These are phyloP conservation scores for Oxyruncus cristatus DNA, from an alignment of 2,113 vertebrate species.

Conservation along the genomic window DNA sequence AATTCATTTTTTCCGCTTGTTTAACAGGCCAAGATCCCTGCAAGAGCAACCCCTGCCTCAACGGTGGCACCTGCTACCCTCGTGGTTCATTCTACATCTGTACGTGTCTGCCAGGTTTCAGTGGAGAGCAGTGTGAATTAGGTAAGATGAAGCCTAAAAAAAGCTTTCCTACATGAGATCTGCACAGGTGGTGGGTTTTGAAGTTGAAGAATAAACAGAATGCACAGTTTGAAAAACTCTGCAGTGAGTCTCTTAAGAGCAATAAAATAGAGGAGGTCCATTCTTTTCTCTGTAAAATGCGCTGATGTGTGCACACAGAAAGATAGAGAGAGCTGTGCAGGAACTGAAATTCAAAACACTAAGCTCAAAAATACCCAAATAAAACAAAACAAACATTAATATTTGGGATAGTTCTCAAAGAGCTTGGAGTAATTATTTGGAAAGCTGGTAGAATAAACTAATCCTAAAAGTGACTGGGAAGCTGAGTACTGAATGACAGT, in stretches of 20 bases:
- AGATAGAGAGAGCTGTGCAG: not conserved
- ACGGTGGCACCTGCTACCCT: slow-evolving; percentile 88
- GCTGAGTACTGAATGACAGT: not conserved
- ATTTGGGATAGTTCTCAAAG: not conserved
- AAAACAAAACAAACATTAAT: not conserved
- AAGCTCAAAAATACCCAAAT: not conserved
- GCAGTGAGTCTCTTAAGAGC: not conserved
- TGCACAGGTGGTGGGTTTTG: not conserved
- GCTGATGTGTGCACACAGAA: not conserved
- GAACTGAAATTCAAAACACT: not conserved
- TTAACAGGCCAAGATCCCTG: slow-evolving; percentile 83
- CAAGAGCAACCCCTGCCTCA: slow-evolving; percentile 83
- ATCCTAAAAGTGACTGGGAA: not conserved
- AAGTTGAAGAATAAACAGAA: not conserved
- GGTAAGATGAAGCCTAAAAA: slow-evolving; percentile 74
- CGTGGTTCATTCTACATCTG: slow-evolving; percentile 81
- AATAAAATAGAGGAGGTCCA: not conserved
- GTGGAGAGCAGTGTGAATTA: slow-evolving; percentile 87
- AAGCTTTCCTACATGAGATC: not conserved
- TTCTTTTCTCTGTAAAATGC: not conserved
- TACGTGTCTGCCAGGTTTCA: slow-evolving; percentile 89
- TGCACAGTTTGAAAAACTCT: not conserved
- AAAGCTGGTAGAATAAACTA: not conserved
- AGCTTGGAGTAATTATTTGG: not conserved
- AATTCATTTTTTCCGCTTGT: slow-evolving; percentile 29